Evolutionary conservation across 2,113 vertebrate species (phyloP).

Genomic region (Micronisus gabar): DNA sequence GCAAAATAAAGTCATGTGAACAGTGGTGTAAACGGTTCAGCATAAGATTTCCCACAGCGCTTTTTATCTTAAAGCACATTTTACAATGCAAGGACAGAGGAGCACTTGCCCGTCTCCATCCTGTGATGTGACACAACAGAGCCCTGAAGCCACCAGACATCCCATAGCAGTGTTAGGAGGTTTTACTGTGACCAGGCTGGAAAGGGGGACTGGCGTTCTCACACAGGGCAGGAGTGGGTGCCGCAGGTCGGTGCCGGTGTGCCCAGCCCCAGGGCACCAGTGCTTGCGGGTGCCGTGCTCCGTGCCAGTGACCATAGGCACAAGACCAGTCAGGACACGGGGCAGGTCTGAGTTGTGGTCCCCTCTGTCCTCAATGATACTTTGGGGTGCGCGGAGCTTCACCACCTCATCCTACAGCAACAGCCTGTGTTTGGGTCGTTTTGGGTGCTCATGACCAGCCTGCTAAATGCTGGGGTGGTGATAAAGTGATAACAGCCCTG

Average conservation of each 20-base stretch:
- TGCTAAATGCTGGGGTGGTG: rapidly evolving
- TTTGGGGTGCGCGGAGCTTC: neutral
- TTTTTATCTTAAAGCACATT: neutral
- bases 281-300: rapidly evolving
- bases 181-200: neutral
- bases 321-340: rapidly evolving
- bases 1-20: neutral
- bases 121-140: neutral
- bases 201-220: rapidly evolving
- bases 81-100: rapidly evolving
- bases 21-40: neutral
- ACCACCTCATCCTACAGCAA: neutral
- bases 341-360: neutral
- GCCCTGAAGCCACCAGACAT: neutral
- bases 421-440: neutral
- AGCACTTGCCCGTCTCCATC: neutral
- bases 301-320: rapidly evolving
- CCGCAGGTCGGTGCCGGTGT: rapidly evolving
- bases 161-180: neutral
- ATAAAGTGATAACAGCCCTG: neutral
- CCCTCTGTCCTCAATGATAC: rapidly evolving
- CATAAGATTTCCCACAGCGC: conserved; percentile 21
- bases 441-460: neutral
- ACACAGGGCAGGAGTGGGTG: rapidly evolving
- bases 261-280: neutral